Evolutionary conservation across 2,797 vertebrate genomes (phyloP).

Genomic region (Nyctalus aviator): DNA sequence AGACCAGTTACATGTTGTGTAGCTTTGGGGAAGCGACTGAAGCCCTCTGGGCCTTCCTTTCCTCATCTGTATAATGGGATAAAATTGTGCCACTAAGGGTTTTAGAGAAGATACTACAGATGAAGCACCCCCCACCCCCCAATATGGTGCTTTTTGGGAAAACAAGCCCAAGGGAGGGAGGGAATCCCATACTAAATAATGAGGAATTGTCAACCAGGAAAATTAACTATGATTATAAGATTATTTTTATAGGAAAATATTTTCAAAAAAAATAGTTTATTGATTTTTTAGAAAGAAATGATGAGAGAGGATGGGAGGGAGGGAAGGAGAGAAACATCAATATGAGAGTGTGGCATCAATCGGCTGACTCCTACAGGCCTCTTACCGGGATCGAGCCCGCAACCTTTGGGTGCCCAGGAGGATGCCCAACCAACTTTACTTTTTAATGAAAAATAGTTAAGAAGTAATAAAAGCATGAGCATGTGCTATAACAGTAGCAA

Average conservation of each 20-base stretch:
- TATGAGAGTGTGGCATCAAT: too few relatives aligned
- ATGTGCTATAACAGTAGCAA: background rate
- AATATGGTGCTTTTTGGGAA: background rate
- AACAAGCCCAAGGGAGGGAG: background rate
- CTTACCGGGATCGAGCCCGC: too few relatives aligned
- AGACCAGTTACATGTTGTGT: background rate
- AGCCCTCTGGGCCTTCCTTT: background rate
- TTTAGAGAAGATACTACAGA: background rate
- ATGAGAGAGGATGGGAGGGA: too few relatives aligned
- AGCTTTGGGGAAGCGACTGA: background rate
- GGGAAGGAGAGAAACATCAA: too few relatives aligned
- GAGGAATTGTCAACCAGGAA: conserved; percentile 16
- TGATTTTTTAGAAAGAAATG: too few relatives aligned
- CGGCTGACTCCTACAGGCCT: too few relatives aligned
- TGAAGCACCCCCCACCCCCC: background rate
- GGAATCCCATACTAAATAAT: background rate
- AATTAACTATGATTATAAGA: background rate
- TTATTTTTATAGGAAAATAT: background rate
- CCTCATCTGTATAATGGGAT: background rate
- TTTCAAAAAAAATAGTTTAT: too few relatives aligned
- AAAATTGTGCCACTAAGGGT: background rate
- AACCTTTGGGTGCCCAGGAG: too few relatives aligned
- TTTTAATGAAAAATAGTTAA: conserved; percentile 56
- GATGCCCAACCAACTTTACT: background rate
- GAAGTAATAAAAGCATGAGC: conserved; percentile 32